Evolutionary conservation across 2,113 vertebrate species (phyloP), one percentile per base, ranked within the genome.

Genomic region (Poeciliopsis turrubarensis): DNA sequence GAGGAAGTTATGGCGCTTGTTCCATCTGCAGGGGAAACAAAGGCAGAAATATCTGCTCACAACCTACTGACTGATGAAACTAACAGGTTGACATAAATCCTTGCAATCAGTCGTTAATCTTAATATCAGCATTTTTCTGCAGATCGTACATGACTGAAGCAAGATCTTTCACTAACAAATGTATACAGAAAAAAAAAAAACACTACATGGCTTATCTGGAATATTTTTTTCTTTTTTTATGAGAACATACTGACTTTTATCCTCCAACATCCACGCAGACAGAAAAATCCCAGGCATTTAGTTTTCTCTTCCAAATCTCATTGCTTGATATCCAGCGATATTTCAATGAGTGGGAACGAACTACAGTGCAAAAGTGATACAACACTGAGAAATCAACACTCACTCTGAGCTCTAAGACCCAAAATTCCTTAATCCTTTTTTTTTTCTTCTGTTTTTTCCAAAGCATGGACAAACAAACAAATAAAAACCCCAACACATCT

Each of bases 381-480:
- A 54, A 47, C 29, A 22, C 64, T 54, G 66, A 27, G 61, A 84
- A 79, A 79, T 54, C 8, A 80, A 54, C 71, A 68, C 63, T 60
- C 81, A 65, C 25, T 68, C 72, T 76, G 22, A 4, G 19, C 68
- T 65, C 27, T 73, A 72, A 70, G 68, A 60, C 29, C 62, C 9
- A 72, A 64, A 79, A 72, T 47, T 73, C 54, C 47, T 60, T 70
- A 73, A 71, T 69, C 25, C 32, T 44, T 3, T 6, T 1, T 25
- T 39, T 26, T 47, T 13, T 19, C 2, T 34, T 34, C 2, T 10
- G 3, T 37, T 37, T 37, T 37, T 2, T 12, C 34, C 17, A 47
- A 29, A 77, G 66, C 37, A 75, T 26, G 54, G 68, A n/a, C 2
- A 14, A 14, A 25, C 29, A 68, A 68, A 51, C 60, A 71, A 70